Evolutionary conservation across 2,888 invertebrate species (phyloP).

Genomic region (Scaeva pyrastri): DNA sequence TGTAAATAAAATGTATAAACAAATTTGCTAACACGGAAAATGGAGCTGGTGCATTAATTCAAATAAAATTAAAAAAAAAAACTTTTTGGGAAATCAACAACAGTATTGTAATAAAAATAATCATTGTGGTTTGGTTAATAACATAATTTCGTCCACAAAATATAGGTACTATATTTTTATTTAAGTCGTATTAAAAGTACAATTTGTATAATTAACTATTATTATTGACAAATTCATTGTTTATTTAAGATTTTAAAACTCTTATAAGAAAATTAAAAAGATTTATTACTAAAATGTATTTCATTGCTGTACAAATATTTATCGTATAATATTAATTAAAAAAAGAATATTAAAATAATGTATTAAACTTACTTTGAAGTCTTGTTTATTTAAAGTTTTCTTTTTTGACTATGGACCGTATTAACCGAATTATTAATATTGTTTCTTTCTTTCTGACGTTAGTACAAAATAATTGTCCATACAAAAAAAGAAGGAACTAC

Average conservation of each 20-base stretch:
- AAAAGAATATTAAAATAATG: too few species aligned
- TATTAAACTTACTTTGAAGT: too few species aligned
- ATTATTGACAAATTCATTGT: not conserved
- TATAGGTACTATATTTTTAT: too few species aligned
- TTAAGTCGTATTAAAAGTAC: not conserved
- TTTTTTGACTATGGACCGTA: too few species aligned
- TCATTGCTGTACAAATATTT: too few species aligned
- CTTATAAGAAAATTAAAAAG: not conserved
- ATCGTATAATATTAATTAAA: too few species aligned
- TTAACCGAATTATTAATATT: too few species aligned
- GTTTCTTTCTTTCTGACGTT: too few species aligned
- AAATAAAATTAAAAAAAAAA: not conserved
- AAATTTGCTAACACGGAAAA: slow-evolving; percentile 47
- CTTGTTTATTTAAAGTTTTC: too few species aligned
- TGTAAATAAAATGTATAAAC: slow-evolving; percentile 76
- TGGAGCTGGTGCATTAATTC: slow-evolving; percentile 36
- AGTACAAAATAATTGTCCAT: too few species aligned
- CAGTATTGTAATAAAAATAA: not conserved
- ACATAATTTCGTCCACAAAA: not conserved
- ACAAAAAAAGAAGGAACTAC: too few species aligned
- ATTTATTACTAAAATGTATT: too few species aligned
- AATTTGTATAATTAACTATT: not conserved
- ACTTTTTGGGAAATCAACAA: not conserved
- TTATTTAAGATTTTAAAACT: not conserved
- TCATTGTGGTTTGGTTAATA: slow-evolving; percentile 14